These are phyloP conservation scores for Parasteatoda tepidariorum DNA, from an alignment of 1,140 invertebrate species.

Conservation along the genomic window DNA sequence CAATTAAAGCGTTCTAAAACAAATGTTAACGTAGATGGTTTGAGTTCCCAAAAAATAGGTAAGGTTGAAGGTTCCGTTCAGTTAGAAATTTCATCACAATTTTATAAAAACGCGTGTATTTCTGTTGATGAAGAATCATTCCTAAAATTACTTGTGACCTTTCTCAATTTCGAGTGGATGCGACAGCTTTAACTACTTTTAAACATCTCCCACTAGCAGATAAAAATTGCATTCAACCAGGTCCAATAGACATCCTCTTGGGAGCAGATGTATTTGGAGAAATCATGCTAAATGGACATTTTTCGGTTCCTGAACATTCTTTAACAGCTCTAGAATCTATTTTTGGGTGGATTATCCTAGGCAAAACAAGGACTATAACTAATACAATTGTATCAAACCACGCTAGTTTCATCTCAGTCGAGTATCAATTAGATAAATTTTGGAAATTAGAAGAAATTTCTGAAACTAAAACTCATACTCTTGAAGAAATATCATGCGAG, in stretches of 20 bases:
- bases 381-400: background rate
- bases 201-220: constrained; percentile 1
- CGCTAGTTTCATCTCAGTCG: background rate
- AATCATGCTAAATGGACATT: background rate
- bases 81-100: background rate
- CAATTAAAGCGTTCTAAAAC: background rate
- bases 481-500: background rate
- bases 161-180: background rate
- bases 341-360: background rate
- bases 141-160: constrained; percentile 8
- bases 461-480: background rate
- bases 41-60: background rate
- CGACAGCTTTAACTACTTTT: background rate
- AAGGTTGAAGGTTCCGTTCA: background rate
- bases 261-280: constrained; percentile 16
- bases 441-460: constrained; percentile 9
- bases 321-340: background rate
- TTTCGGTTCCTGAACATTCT: background rate
- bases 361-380: background rate
- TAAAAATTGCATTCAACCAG: background rate
- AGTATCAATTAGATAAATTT: background rate
- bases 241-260: constrained; percentile 13
- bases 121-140: background rate
- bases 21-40: background rate
- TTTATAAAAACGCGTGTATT: background rate